Evolutionary conservation across 2,113 vertebrate genomes (phyloP), one percentile per base, ranked within the genome.

Genomic region (Rhinoderma darwinii): DNA sequence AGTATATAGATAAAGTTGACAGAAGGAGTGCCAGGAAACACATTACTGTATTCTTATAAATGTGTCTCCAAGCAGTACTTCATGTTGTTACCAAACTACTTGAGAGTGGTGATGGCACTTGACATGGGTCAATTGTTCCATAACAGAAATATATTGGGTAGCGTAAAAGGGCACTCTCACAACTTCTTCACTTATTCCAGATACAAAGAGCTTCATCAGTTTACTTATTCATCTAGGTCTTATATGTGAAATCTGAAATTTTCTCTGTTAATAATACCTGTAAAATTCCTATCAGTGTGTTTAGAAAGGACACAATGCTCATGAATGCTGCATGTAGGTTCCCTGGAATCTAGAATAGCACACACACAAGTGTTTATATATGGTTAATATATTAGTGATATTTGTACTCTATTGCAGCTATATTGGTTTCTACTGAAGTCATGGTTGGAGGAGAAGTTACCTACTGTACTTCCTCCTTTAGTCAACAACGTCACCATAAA

Each of bases 21-120:
- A 83, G 59, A 82, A 82, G 63, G 81, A 83, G 81, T 66, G 81
- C 81, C 63, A 83, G 81, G 63, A 37, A 70, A 50, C 61, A 83
- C 63, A 83, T 83, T 83, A 50, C 15, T 50, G 41, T 51, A 83
- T 32, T 51, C 63, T 83, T 50, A 50, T 47, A 66, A 72, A 22
- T 66, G 79, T 63, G 79, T 44, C 79, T 63, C 59, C 56, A 66
- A 35, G 41, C 39, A 43, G 35, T 43, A 81, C 78, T 81, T 81
- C 14, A 61, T 81, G 32, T 63, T 43, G 78, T 81, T 81, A 63
- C 76, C 76, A 14, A 54, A 22, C 44, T 41, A 56, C 51, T 37
- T 39, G 35, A 82, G 37, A 66, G 20, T 20, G 56, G 56, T 43
- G 79, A 44, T 66, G 44, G 25, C 41, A 41, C 51, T 59, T 82